phyloP scores from a whole-genome alignment of 2,888 invertebrate species.

The Nymphalis c-album region DNA sequence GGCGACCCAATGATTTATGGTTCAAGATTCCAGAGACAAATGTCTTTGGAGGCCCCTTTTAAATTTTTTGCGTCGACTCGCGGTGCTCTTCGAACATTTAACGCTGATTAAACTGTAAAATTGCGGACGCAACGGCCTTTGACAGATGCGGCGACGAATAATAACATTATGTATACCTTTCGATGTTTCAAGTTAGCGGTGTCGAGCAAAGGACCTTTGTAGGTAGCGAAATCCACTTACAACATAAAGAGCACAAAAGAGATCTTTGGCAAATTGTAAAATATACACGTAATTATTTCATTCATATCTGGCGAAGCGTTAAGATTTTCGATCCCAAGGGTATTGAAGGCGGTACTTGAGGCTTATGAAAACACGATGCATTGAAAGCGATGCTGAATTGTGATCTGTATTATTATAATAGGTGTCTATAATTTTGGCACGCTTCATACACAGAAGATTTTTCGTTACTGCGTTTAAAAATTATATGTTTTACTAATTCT shows the following conservation, averaged over 20 bases:
- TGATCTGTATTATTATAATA: conserved; percentile 55
- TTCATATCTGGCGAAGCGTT: conserved; percentile 69
- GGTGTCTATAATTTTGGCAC: conserved; percentile 50
- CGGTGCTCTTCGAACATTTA: conserved; percentile 77
- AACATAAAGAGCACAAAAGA: conserved; percentile 70
- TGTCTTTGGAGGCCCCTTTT: conserved; percentile 55
- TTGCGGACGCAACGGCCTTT: conserved; percentile 75
- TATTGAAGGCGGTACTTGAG: conserved; percentile 70
- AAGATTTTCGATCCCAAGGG: conserved; percentile 57
- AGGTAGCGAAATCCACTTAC: conserved; percentile 73
- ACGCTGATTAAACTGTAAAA: conserved; percentile 82
- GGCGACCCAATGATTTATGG: conserved; percentile 71
- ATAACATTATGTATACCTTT: conserved; percentile 75
- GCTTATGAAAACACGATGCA: conserved; percentile 76
- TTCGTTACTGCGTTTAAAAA: too few species aligned
- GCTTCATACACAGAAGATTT: conserved; percentile 12
- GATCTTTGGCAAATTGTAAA: conserved; percentile 80
- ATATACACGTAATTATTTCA: conserved; percentile 80
- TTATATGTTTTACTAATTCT: too few species aligned
- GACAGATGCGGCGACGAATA: conserved; percentile 79
- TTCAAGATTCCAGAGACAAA: conserved; percentile 59
- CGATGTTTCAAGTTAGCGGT: conserved; percentile 59
- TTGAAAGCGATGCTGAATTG: conserved; percentile 52
- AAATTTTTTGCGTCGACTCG: conserved; percentile 52
- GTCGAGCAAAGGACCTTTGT: conserved; percentile 70